Evolutionary conservation across 35 echinoderm and acorn worm genomes (phyloP).

Genomic region (Chiridota heheva): DNA sequence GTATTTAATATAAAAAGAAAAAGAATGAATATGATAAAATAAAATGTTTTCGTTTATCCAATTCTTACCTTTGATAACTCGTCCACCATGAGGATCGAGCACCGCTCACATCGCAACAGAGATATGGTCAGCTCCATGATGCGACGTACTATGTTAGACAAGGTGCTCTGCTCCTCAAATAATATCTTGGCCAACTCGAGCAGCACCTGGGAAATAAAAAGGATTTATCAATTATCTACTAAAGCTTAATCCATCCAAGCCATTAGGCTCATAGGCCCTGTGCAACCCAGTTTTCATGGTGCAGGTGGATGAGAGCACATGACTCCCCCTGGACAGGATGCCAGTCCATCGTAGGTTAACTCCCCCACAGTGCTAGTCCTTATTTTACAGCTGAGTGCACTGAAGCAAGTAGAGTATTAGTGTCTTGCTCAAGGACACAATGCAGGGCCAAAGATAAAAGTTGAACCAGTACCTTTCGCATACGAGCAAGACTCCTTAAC

Average conservation of each 20-base stretch:
- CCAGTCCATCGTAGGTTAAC: too few species aligned
- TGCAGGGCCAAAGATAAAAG: neutral
- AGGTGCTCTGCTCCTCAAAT: constrained; percentile 97
- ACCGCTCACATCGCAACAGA: constrained; percentile 88
- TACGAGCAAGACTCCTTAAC: too few species aligned
- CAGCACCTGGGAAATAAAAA: constrained; percentile 56
- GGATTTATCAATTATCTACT: neutral
- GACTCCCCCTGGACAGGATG: too few species aligned
- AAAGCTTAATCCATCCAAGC: too few species aligned
- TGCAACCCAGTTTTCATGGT: neutral
- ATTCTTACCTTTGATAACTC: constrained; percentile 88
- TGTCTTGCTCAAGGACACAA: too few species aligned
- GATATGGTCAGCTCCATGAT: constrained; percentile 95
- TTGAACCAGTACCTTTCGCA: too few species aligned
- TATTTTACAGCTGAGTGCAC: too few species aligned
- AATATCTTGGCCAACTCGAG: constrained; percentile 92
- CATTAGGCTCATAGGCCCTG: neutral
- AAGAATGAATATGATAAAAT: too few species aligned
- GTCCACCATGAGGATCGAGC: constrained; percentile 90
- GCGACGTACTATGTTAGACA: constrained; percentile 86
- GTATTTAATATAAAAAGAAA: too few species aligned
- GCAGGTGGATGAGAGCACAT: too few species aligned
- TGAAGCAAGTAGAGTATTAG: too few species aligned
- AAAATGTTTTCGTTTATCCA: too few species aligned
- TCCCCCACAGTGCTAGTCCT: neutral